Evolutionary conservation across 2,888 invertebrate species (phyloP).

Genomic region (Neocrepidodera transversa): DNA sequence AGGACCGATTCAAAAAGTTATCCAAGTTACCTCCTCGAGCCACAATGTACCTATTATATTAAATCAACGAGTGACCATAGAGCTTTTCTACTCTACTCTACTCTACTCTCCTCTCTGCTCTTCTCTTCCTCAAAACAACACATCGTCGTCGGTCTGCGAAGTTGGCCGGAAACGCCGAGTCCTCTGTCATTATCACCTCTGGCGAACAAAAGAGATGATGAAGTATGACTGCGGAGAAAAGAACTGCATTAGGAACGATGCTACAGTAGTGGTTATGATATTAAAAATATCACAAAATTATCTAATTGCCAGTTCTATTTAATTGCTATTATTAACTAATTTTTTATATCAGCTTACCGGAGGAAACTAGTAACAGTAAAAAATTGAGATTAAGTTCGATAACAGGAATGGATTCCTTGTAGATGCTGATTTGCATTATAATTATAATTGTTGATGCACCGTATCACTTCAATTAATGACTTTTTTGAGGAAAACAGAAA

Average conservation of each 20-base stretch:
- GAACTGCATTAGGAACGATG: constrained; percentile 56
- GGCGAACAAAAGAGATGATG: constrained; percentile 58
- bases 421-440: no score
- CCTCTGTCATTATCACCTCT: constrained; percentile 60
- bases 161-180: constrained; percentile 58
- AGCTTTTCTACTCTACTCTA: no score
- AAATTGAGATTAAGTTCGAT: no score
- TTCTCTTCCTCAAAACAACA: constrained; percentile 51
- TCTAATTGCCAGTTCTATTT: no score
- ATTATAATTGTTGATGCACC: no score
- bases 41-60: constrained; percentile 59
- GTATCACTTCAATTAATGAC: no score
- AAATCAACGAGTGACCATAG: constrained; percentile 53
- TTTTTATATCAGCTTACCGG: no score
- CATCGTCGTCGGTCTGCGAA: constrained; percentile 55
- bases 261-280: constrained; percentile 16
- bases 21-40: constrained; percentile 53
- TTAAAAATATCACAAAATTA: background rate
- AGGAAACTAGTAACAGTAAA: no score
- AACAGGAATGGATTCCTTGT: no score
- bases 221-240: constrained; percentile 57
- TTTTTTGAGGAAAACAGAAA: no score
- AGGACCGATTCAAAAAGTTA: constrained; percentile 53
- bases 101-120: constrained; percentile 48
- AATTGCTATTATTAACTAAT: no score